Evolutionary conservation across 2,113 vertebrate genomes (phyloP), one percentile per base, ranked within the genome.

Genomic region (Rhinolophus sinicus): DNA sequence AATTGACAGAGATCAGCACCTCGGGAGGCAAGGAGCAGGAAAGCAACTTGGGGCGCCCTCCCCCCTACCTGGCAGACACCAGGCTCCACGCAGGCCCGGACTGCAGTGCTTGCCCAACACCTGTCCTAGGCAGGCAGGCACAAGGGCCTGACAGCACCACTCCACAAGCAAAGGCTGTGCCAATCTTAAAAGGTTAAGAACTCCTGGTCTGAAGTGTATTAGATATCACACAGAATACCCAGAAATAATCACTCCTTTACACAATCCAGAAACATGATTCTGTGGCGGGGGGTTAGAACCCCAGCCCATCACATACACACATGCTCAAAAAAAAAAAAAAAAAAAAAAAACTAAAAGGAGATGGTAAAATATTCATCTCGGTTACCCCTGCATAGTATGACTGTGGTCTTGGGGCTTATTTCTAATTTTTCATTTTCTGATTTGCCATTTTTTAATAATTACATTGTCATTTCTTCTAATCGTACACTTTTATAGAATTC

Each of bases 201-300:
- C 73, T 64, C 90, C 88, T 64, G 35, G 60, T 60, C 80, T 50
- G 47, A 67, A n/a, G 67, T 0, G 18, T 50, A 56, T 94, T 28
- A 76, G 26, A 0, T 52, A n/a, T 72, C 65, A 92, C 64, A 85
- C 26, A 12, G 24, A 77, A 73, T 12, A 62, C 6, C 60, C 64
- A 58, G 47, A 93, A 64, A 96, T 76, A 81, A 87, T 80, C 21
- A 90, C 88, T 26, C 60, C 76, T 90, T 83, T 15, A 90, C 65
- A 76, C 81, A 24, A 13, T 3, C 35, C 33, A 30, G 47, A 30
- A 82, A 82, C n/a, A 56, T 1, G 54, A 80, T 1, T 2, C 78
- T 0, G 1, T 0, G 15, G n/a, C 0, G 4, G 21, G 30, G 30
- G 58, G 50, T 67, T 30, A 10, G 24, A 6, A n/a, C 26, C 22